Evolutionary conservation across 2,797 vertebrate genomes (phyloP).

Genomic region (Ctenosaura bakeri): DNA sequence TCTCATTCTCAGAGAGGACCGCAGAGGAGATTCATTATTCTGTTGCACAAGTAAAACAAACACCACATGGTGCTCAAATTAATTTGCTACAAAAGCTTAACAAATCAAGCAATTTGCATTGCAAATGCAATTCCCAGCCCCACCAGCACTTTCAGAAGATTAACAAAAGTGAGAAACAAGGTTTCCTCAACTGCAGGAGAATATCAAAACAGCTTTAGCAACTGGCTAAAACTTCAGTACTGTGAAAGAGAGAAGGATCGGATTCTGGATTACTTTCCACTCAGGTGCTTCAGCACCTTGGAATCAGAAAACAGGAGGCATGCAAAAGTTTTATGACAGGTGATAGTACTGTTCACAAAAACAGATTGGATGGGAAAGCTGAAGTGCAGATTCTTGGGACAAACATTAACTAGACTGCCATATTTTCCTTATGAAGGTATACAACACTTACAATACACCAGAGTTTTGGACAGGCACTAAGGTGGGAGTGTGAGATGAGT

Average conservation of each 20-base stretch:
- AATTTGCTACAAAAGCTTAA: slow-evolving; percentile 69
- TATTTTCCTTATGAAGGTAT: background rate
- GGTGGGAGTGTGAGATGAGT: background rate
- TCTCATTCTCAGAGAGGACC: background rate
- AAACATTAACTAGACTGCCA: background rate
- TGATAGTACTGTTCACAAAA: background rate
- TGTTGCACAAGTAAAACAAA: slow-evolving; percentile 68
- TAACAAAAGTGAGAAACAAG: slow-evolving; percentile 25
- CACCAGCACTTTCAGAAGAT: slow-evolving; percentile 62
- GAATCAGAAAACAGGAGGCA: background rate
- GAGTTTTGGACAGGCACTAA: too few relatives aligned
- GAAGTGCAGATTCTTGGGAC: background rate
- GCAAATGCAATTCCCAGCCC: slow-evolving; percentile 71
- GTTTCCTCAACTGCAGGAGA: slow-evolving; percentile 12
- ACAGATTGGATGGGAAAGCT: too few relatives aligned
- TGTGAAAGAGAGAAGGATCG: background rate
- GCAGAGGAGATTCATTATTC: slow-evolving; percentile 59
- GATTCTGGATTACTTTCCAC: background rate
- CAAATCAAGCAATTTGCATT: slow-evolving; percentile 74
- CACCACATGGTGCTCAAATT: slow-evolving; percentile 63
- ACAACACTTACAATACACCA: background rate
- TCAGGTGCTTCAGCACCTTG: background rate
- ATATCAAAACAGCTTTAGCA: background rate
- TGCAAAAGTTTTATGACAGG: background rate
- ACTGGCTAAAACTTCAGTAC: background rate